Evolutionary conservation across 64 coral and sea anemone species (phyloP).

Genomic region (Hydrozoanthus tunicans): DNA sequence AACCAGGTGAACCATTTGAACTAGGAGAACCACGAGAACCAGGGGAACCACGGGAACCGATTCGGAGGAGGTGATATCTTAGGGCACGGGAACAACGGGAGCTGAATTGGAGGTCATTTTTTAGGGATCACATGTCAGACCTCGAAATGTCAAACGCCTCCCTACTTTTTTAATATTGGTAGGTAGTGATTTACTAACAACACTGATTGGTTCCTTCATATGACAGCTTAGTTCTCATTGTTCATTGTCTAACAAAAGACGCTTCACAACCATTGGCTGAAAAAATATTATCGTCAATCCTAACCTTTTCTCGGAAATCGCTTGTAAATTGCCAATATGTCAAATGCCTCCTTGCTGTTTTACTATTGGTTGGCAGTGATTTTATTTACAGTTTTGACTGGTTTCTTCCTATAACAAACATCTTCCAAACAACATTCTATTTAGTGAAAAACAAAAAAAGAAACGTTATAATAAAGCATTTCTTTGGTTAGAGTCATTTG

Average conservation of each 20-base stretch:
- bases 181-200: background rate
- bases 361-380: background rate
- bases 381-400: background rate
- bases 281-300: too few relatives aligned
- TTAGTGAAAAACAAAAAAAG: too few relatives aligned
- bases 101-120: too few relatives aligned
- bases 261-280: too few relatives aligned
- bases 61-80: too few relatives aligned
- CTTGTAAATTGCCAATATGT: too few relatives aligned
- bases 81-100: too few relatives aligned
- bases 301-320: too few relatives aligned
- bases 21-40: too few relatives aligned
- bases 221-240: background rate
- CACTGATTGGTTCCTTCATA: background rate
- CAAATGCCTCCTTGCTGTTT: background rate
- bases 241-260: too few relatives aligned
- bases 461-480: background rate
- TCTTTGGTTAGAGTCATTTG: background rate
- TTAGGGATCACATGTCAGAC: background rate
- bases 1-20: too few relatives aligned
- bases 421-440: background rate
- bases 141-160: background rate
- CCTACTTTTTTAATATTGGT: background rate
- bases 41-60: too few relatives aligned
- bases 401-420: background rate